Evolutionary conservation across 1,140 invertebrate genomes (phyloP).

Genomic region (Gryllus bimaculatus): DNA sequence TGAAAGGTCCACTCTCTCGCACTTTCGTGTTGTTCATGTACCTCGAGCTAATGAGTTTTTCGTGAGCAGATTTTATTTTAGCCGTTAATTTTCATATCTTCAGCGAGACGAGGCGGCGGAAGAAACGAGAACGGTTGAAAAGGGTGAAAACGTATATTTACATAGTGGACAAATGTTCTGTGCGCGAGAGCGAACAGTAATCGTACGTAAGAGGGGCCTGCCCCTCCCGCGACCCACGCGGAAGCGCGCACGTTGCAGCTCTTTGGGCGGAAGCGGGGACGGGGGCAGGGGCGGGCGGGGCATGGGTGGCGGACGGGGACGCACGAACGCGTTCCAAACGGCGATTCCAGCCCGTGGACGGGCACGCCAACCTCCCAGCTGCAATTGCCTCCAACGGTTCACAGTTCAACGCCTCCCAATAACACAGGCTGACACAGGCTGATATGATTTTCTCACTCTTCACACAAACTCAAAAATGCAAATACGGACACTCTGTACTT

Average conservation of each 20-base stretch:
- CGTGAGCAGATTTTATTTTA: background rate
- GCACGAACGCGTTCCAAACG: too few relatives aligned
- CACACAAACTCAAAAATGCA: too few relatives aligned
- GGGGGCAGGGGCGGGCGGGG: too few relatives aligned
- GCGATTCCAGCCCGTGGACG: too few relatives aligned
- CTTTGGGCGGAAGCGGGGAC: background rate
- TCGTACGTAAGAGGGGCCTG: background rate
- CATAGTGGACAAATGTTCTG: background rate
- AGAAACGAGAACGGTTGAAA: background rate
- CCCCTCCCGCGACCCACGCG: background rate
- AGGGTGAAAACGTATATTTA: background rate
- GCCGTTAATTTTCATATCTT: constrained; percentile 1
- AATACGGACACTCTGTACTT: too few relatives aligned
- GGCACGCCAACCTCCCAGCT: too few relatives aligned
- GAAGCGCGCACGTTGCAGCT: background rate
- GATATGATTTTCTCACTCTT: too few relatives aligned
- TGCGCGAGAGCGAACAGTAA: background rate
- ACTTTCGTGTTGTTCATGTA: background rate
- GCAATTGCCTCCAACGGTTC: too few relatives aligned
- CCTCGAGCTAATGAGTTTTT: background rate
- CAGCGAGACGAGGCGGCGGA: background rate
- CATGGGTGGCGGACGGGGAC: background rate
- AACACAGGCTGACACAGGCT: too few relatives aligned
- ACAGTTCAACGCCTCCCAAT: too few relatives aligned
- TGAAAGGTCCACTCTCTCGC: background rate